Evolutionary conservation across 2,888 invertebrate genomes (phyloP).

Genomic region (Caenorhabditis panamensis): DNA sequence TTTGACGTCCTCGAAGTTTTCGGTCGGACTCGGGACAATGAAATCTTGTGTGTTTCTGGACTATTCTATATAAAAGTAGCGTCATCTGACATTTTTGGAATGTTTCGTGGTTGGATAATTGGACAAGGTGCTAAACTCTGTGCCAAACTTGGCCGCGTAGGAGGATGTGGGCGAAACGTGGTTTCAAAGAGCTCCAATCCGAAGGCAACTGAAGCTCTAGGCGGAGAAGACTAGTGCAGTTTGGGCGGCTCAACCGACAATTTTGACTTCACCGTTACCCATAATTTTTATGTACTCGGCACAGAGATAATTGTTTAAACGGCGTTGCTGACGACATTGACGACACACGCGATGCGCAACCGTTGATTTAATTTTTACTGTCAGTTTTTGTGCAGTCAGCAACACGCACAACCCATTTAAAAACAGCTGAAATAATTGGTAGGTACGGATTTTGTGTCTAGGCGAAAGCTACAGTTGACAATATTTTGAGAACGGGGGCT

Average conservation of each 20-base stretch:
- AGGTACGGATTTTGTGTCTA: background rate
- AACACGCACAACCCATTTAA: background rate
- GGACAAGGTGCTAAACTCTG: slow-evolving; percentile 13
- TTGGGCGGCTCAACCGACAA: background rate
- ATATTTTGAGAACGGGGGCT: background rate
- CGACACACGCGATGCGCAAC: background rate
- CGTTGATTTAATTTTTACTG: background rate
- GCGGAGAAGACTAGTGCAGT: background rate
- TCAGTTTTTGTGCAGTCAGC: background rate
- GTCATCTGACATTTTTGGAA: slow-evolving; percentile 58
- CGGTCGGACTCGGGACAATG: slow-evolving; percentile 1
- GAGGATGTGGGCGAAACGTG: slow-evolving; percentile 3
- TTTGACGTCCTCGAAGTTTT: slow-evolving; percentile 9
- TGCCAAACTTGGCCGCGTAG: slow-evolving; percentile 18
- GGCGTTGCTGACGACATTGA: background rate
- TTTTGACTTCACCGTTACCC: slow-evolving; percentile 2
- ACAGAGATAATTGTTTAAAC: slow-evolving; percentile 1
- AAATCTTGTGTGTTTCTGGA: slow-evolving; percentile 25
- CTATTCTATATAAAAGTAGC: slow-evolving; percentile 43
- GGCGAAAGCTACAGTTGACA: no score
- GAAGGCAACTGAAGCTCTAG: background rate
- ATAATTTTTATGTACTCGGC: background rate
- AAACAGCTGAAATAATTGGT: background rate
- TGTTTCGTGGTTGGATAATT: slow-evolving; percentile 18
- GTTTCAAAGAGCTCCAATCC: background rate